Percentiles rank a stretch among this genome's conserved stretches.
Evolutionary conservation across 2,888 invertebrate genomes (phyloP).

Genomic region (Craniophora ligustri): DNA sequence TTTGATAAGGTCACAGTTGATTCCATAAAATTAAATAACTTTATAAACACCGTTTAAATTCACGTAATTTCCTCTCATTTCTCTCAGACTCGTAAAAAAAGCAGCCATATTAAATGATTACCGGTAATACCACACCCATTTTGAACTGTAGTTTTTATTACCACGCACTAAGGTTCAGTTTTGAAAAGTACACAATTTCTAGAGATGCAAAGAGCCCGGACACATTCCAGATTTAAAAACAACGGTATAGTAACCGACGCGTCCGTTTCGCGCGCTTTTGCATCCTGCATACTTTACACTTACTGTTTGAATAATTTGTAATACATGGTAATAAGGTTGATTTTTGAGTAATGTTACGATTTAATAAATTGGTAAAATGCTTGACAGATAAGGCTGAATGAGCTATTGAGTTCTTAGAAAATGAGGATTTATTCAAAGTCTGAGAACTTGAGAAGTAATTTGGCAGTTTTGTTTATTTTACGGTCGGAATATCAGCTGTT

Average conservation of each 20-base stretch:
- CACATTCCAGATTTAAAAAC: slow-evolving; percentile 76
- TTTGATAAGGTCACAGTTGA: slow-evolving; percentile 19
- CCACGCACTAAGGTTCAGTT: not conserved
- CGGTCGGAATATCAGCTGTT: slow-evolving; percentile 1
- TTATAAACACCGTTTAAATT: slow-evolving; percentile 16
- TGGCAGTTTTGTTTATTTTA: slow-evolving; percentile 28
- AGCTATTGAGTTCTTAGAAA: slow-evolving; percentile 50
- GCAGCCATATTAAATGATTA: slow-evolving; percentile 13
- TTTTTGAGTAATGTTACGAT: not conserved
- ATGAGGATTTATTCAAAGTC: slow-evolving; percentile 23
- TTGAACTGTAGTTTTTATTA: not conserved
- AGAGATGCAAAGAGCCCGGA: slow-evolving; percentile 54
- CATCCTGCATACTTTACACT: slow-evolving; percentile 21
- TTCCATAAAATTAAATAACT: slow-evolving; percentile 1
- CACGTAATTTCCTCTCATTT: slow-evolving; percentile 36
- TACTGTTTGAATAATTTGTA: slow-evolving; percentile 15
- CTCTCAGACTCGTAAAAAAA: slow-evolving; percentile 20
- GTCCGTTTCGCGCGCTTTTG: slow-evolving; percentile 55
- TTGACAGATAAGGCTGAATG: slow-evolving; percentile 51
- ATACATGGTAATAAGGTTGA: not conserved
- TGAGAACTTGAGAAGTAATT: slow-evolving; percentile 14
- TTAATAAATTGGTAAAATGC: slow-evolving; percentile 11
- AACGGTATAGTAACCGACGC: slow-evolving; percentile 62
- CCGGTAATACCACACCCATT: slow-evolving; percentile 24
- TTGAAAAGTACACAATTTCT: slow-evolving; percentile 16